Evolutionary conservation across 30 jellyfish, hydroid and myxozoan species (phyloP), one percentile per base, ranked within the genome.

Genomic region (Aurelia sp.): DNA sequence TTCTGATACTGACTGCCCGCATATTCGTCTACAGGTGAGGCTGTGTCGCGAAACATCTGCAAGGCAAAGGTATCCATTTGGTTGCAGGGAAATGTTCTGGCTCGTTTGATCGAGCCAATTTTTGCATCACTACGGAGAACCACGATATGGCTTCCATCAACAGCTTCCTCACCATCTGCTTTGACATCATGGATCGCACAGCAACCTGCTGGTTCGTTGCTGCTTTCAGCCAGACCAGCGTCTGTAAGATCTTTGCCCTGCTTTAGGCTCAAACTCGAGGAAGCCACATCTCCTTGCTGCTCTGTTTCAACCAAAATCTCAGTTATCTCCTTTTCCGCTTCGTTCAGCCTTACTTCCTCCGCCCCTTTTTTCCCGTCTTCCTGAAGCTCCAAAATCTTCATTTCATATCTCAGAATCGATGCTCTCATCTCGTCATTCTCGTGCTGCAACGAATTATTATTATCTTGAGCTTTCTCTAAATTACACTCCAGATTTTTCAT

Each of bases 1-100:
- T 63, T 84, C 19, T 84, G 93, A 62, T 84, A 84, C 12, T 84
- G 88, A 58, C 93, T 59, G 20, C 67, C 93, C 15, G 93, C 93
- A 19, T 53, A 84, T 8, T 47, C 63, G 65, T 84, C 93, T 4
- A 81, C 76, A 8, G 50, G 93, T 30, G 55, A 8, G 50, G 67
- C 11, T 17, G 72, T 44, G 5, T 84, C 93, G 10, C 72, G 85
- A 20, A 27, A 47, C 47, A 60, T 47, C 22, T 62, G 76, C 20
- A 50, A 8, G 8, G 80, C 72, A 21, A 72, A 72, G 15, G 51
- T 40, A 27, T 82, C 77, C 80, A 82, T 53, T 3, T 82, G 78
- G 72, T 69, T 35, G 41, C 63, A 51, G 3, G 92, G 92, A 58
- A 82, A 82, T 20, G 92, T 82, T 8, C 82, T 75, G 1, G 86